phyloP scores from a whole-genome alignment of 2,797 vertebrate species.

The Danio aesculapii region DNA sequence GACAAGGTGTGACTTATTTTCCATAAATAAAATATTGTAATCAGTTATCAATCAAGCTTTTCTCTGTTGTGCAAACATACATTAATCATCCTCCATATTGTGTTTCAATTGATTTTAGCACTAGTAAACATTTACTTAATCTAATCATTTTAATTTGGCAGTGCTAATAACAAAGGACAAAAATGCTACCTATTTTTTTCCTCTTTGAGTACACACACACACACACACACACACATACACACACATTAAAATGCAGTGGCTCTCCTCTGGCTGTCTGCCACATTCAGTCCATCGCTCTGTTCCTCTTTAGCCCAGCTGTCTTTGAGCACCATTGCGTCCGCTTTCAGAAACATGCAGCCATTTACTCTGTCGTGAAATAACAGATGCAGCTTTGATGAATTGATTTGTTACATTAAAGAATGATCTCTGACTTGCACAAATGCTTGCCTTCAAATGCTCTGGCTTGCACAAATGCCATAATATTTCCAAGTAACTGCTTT shows the following conservation, averaged over 20 bases:
- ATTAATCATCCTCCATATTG: neutral
- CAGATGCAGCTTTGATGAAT: constrained; percentile 18
- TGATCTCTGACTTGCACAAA: neutral
- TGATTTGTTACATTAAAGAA: neutral
- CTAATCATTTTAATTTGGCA: neutral
- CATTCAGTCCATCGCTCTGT: constrained; percentile 43
- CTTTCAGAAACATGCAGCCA: constrained; percentile 20
- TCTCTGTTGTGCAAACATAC: neutral
- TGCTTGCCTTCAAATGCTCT: neutral
- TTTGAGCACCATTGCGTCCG: constrained; percentile 44
- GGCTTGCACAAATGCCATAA: neutral
- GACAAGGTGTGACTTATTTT: too few relatives aligned
- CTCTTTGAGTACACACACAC: neutral
- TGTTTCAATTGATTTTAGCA: neutral
- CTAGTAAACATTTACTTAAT: neutral
- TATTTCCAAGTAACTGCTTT: neutral
- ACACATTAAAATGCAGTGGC: constrained; percentile 49
- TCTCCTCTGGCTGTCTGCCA: constrained; percentile 55
- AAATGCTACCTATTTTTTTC: neutral
- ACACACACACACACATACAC: constrained; percentile 19
- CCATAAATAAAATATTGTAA: too few relatives aligned
- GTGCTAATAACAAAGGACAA: constrained; percentile 6
- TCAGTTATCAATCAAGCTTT: neutral
- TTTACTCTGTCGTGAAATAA: constrained; percentile 19
- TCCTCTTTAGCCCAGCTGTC: constrained; percentile 51